Base-by-base conservation (phyloP, 2,797 vertebrate species). In the Amphiprion clarkii region DNA sequence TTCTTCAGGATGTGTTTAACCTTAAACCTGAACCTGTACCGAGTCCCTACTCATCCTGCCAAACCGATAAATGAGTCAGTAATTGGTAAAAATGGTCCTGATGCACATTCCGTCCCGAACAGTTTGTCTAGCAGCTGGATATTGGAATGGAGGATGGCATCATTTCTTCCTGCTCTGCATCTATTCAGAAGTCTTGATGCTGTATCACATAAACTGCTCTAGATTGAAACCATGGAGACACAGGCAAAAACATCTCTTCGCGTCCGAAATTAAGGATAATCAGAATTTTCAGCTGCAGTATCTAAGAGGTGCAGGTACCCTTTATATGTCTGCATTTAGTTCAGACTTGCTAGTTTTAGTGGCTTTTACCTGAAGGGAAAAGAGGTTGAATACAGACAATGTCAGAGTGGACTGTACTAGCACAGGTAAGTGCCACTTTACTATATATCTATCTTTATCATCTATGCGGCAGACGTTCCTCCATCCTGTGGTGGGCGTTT, bases 391-490 rank as follows among this genome's bases (percentile, higher is more conserved):
- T 54, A 13, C 42, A 31, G 31, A 70, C 67, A 42, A 57, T 51
- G 74, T 73, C n/a, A 75, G 64, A 62, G 53, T 66, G 19, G n/a
- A 57, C 52, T 59, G 33, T 64, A 80, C 39, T 4, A 69, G 4
- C 55, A 74, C 29, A 5, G 5, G 48, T 49, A 51, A 56, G 66
- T 25, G 53, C 27, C 60, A 39, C 10, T 39, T 39, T 39, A 67
- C 8, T 8, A 33, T 33, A 7, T 33, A 33, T 33, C 33, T 33
- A 33, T 33, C 33, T 33, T 33, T 2, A 33, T 33, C 33, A 49
- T 17, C 39, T 63, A 16, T 11, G 9, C 44, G 60, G 23, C 57
- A 65, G 42, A 58, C 44, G 63, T 42, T 67, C 54, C 14, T 65
- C 64, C 12, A 39, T 61, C 52, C 44, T 66, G 58, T 29, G 31